A percentile compares a stretch with the other conserved stretches of the same genome.
phyloP scores from a whole-genome alignment of 2,797 vertebrate species.

The Orestias chungarensis region DNA sequence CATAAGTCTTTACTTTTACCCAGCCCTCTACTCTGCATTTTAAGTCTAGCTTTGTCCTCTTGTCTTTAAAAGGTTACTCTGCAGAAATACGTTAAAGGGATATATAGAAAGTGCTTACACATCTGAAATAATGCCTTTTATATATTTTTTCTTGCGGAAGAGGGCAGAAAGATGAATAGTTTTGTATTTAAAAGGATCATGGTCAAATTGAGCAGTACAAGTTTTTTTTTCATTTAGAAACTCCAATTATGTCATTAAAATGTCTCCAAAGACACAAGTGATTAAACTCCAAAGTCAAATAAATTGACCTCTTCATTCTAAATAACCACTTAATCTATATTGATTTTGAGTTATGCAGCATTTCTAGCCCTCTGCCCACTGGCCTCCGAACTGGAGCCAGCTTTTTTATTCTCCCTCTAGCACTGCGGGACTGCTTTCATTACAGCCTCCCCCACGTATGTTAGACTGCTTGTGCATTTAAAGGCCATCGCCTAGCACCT shows the following conservation, averaged over 20 bases:
- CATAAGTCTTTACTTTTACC: neutral
- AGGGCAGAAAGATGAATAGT: constrained; percentile 6
- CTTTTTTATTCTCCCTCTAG: constrained; percentile 59
- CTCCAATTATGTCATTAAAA: constrained; percentile 48
- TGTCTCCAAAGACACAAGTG: constrained; percentile 44
- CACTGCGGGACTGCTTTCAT: constrained; percentile 63
- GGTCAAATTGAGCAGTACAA: constrained; percentile 14
- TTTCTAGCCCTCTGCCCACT: constrained; percentile 62
- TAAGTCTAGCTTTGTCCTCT: neutral
- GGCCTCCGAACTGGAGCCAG: constrained; percentile 46
- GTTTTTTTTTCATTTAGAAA: constrained; percentile 30
- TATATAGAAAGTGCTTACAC: constrained; percentile 17
- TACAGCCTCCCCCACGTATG: constrained; percentile 41
- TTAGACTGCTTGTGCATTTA: constrained; percentile 52
- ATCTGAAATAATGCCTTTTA: constrained; percentile 5
- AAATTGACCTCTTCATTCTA: constrained; percentile 60
- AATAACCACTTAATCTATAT: constrained; percentile 75
- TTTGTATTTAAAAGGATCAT: constrained; percentile 20
- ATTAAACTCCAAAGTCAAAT: constrained; percentile 69
- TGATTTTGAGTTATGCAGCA: constrained; percentile 65
- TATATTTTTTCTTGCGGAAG: constrained; percentile 2
- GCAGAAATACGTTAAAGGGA: constrained; percentile 7
- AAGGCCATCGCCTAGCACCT: constrained; percentile 53
- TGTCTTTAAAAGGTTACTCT: neutral
- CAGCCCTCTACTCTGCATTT: neutral